Evolutionary conservation across 2,797 vertebrate genomes (phyloP).

Genomic region (Tarsius wallacei): DNA sequence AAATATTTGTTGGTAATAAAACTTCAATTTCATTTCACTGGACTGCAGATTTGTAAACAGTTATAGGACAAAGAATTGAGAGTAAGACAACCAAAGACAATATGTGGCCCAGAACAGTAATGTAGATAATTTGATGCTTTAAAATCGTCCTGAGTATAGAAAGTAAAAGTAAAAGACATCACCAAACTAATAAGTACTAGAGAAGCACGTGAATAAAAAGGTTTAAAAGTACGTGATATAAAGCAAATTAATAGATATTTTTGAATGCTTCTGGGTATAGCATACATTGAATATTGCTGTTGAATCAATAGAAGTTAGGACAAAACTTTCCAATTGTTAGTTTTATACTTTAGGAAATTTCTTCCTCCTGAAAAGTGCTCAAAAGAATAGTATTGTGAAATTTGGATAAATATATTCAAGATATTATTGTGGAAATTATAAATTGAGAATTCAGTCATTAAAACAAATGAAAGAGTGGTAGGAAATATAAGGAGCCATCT

Average conservation of each 20-base stretch:
- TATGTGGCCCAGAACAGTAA: not conserved
- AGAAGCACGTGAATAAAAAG: not conserved
- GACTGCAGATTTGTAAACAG: not conserved
- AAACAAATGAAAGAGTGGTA: not conserved
- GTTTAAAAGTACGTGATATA: not conserved
- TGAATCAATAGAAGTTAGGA: not conserved
- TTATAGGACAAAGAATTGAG: not conserved
- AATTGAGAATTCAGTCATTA: constrained; percentile 25
- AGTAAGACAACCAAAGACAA: not conserved
- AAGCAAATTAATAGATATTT: not conserved
- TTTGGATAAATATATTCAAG: not conserved
- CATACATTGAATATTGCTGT: not conserved
- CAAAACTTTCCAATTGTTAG: not conserved
- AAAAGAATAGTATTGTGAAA: not conserved
- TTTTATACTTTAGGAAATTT: not conserved
- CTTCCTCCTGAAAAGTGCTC: not conserved
- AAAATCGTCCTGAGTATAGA: not conserved
- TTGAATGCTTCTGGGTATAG: not conserved
- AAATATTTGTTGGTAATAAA: not conserved
- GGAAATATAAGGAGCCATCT: not conserved
- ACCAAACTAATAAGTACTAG: not conserved
- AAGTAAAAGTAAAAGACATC: not conserved
- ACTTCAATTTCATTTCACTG: not conserved
- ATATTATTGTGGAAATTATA: not conserved
- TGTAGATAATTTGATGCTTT: not conserved